Evolutionary conservation across 2,888 invertebrate genomes (phyloP).

Genomic region (Agrotis puta): DNA sequence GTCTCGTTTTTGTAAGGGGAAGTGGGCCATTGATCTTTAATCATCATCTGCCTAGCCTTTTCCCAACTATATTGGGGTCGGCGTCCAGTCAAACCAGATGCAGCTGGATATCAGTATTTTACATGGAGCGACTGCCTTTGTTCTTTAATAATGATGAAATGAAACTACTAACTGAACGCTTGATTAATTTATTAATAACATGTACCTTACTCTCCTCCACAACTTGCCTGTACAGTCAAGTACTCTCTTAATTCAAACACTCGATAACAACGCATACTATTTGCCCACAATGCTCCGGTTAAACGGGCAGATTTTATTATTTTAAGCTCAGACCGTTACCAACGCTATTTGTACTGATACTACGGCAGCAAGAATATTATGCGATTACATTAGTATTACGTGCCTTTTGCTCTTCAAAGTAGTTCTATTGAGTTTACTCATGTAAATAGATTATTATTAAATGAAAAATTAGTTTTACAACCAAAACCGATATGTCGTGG

Average conservation of each 20-base stretch:
- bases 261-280: slow-evolving; percentile 61
- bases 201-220: background rate
- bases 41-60: too few relatives aligned
- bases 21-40: too few relatives aligned
- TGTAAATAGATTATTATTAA: background rate
- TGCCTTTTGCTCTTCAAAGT: background rate
- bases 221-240: slow-evolving; percentile 35
- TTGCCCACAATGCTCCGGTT: slow-evolving; percentile 71
- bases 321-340: slow-evolving; percentile 65
- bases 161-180: too few relatives aligned
- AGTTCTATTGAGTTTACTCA: slow-evolving; percentile 19
- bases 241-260: slow-evolving; percentile 42
- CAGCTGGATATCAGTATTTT: too few relatives aligned
- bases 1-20: too few relatives aligned
- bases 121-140: too few relatives aligned
- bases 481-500: too few relatives aligned
- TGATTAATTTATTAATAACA: background rate
- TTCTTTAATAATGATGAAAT: too few relatives aligned
- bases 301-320: slow-evolving; percentile 78
- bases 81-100: too few relatives aligned
- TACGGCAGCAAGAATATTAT: slow-evolving; percentile 46
- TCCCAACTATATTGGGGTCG: too few relatives aligned
- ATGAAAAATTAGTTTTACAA: background rate
- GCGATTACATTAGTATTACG: slow-evolving; percentile 20
- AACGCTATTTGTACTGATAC: slow-evolving; percentile 58